phyloP scores from a whole-genome alignment of 2,113 vertebrate genomes.

The Onychostruthus taczanowskii region DNA sequence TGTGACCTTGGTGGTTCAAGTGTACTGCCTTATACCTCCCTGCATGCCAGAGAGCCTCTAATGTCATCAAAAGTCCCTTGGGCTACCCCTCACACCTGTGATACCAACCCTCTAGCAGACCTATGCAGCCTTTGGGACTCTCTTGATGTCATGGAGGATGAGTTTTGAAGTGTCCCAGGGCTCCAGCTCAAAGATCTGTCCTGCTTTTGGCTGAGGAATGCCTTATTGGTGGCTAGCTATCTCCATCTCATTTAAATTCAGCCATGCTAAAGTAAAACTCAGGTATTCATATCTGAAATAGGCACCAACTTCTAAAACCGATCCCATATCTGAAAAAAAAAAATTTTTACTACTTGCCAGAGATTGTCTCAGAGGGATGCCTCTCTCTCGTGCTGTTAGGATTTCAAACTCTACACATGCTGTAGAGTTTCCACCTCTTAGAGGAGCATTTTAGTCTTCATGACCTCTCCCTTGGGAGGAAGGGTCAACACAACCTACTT shows the following conservation, averaged over 20 bases:
- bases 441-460: not conserved
- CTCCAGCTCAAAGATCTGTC: not conserved
- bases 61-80: not conserved
- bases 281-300: not conserved
- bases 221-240: not conserved
- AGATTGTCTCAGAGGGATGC: not conserved
- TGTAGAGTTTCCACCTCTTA: not conserved
- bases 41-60: not conserved
- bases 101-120: not conserved
- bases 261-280: not conserved
- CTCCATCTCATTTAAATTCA: not conserved
- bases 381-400: not conserved
- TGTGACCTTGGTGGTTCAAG: not conserved
- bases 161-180: not conserved
- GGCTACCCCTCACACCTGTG: not conserved
- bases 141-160: not conserved
- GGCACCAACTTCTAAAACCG: not conserved
- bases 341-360: not conserved
- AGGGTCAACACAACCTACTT: not conserved
- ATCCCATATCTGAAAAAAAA: not conserved
- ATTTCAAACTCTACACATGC: not conserved
- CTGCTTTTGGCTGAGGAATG: not conserved
- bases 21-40: not conserved
- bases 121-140: not conserved
- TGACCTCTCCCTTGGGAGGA: not conserved